Conservation (phyloP, 2,113 vertebrate genomes). For the Calypte anna region DNA sequence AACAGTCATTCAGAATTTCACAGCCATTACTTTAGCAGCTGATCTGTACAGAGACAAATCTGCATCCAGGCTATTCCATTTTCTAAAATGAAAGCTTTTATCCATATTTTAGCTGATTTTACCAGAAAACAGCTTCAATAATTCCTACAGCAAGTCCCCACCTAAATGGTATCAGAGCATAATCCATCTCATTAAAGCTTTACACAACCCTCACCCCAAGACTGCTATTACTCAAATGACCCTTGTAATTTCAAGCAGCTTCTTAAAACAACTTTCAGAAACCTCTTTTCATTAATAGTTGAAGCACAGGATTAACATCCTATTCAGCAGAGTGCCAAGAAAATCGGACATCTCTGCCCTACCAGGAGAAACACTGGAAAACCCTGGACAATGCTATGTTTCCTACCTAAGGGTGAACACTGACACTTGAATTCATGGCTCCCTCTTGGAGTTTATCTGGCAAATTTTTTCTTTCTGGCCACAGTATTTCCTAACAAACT, state of each 20-base stretch:
- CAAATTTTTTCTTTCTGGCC: not conserved
- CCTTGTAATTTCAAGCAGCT: not conserved
- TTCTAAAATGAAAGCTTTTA: not conserved
- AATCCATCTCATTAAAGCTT: constrained; percentile 15
- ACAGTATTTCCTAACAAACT: not conserved
- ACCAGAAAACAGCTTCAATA: not conserved
- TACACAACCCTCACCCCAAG: not conserved
- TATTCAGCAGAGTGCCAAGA: not conserved
- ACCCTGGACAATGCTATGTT: not conserved
- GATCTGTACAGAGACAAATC: not conserved
- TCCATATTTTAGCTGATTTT: not conserved
- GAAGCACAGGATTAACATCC: not conserved
- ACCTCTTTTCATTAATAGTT: not conserved
- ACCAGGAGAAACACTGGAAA: not conserved
- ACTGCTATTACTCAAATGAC: not conserved
- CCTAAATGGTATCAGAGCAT: not conserved
- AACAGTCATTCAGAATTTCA: not conserved
- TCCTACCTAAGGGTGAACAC: not conserved
- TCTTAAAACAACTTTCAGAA: constrained; percentile 18
- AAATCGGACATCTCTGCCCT: not conserved
- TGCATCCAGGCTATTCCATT: not conserved
- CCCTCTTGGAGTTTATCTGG: not conserved
- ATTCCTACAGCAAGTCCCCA: constrained; percentile 5
- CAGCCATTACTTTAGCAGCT: not conserved
- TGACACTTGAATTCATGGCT: not conserved